Base-by-base conservation (phyloP, 2,113 vertebrate genomes). In the Microtus montanus region DNA sequence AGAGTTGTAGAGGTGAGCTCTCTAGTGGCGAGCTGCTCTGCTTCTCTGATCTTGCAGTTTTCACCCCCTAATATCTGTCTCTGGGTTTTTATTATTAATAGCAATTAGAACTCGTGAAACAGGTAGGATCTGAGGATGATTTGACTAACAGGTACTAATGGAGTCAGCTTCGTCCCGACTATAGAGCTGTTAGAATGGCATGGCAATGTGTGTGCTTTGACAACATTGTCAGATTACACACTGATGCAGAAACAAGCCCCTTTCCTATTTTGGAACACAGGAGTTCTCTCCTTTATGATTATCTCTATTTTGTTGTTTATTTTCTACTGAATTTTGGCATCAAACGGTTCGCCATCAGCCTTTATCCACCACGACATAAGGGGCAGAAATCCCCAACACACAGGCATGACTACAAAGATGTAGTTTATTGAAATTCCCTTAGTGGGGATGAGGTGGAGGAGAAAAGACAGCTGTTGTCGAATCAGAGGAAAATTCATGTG, bases 321-420 rank as follows among this genome's bases (percentile, higher is more conserved):
- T 91, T 97, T 85, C 44, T 58, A 71, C 13, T 89, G 52, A 35
- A 94, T 91, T 93, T 92, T 5, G 47, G 19, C 78, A 54, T 52
- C 19, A 22, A 20, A 80, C 2, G 1, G 15, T 87, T 85, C 26
- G 30, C 26, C 75, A 33, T 90, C 64, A 58, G n/a, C 17, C 20
- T 84, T 85, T 74, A 84, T 92, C n/a, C 63, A 58, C 38, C 41
- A 88, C 30, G 10, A 64, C 92, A 95, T 19, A 20, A 58, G 38
- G 84, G 87, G 30, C n/a, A 80, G 33, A 93, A 66, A 10, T 41
- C 47, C 54, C 58, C 70, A 83, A 24, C 30, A 84, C 30, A 70
- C 28, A 84, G 75, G 68, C 5, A 75, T 64, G 33, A 92, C 79
- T 87, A 41, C 38, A 41, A 41, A 41, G 38, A 41, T 93, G 82